Percentiles rank a stretch among this genome's conserved stretches.
Evolutionary conservation across 2,797 vertebrate genomes (phyloP).

Genomic region (Sarcoramphus papa): DNA sequence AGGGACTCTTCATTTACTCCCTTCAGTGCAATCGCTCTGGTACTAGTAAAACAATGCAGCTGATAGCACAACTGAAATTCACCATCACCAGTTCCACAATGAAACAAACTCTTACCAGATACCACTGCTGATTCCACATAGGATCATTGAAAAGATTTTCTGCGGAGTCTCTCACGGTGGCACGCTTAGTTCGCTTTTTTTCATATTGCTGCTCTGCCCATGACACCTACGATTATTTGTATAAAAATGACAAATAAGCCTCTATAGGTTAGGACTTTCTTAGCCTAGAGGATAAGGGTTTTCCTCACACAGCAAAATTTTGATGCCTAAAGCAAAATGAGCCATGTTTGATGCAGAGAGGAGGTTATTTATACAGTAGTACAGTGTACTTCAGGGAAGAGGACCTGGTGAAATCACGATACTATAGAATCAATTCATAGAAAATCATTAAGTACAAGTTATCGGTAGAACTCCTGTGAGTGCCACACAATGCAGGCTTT

Average conservation of each 20-base stretch:
- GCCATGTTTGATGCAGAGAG: background rate
- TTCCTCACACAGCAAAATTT: background rate
- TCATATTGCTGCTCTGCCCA: slow-evolving; percentile 98
- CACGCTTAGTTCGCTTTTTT: slow-evolving; percentile 87
- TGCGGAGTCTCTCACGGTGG: slow-evolving; percentile 73
- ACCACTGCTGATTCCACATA: slow-evolving; percentile 99
- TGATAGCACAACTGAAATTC: background rate
- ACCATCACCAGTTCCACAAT: too few relatives aligned
- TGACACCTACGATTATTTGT: slow-evolving; percentile 79
- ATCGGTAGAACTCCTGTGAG: background rate
- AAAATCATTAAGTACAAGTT: background rate
- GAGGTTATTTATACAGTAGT: background rate
- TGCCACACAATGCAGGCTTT: background rate
- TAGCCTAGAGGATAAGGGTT: background rate
- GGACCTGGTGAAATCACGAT: background rate
- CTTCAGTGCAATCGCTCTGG: background rate
- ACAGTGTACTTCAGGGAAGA: background rate
- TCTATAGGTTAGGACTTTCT: background rate
- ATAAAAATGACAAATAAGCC: background rate
- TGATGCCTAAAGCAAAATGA: background rate
- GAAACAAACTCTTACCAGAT: slow-evolving; percentile 83
- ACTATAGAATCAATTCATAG: background rate
- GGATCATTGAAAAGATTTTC: slow-evolving; percentile 94
- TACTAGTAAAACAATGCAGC: background rate
- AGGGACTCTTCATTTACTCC: background rate